These are phyloP conservation scores for Drosophila micromelanica DNA, from an alignment of 1,140 invertebrate species.

Conservation along the genomic window DNA sequence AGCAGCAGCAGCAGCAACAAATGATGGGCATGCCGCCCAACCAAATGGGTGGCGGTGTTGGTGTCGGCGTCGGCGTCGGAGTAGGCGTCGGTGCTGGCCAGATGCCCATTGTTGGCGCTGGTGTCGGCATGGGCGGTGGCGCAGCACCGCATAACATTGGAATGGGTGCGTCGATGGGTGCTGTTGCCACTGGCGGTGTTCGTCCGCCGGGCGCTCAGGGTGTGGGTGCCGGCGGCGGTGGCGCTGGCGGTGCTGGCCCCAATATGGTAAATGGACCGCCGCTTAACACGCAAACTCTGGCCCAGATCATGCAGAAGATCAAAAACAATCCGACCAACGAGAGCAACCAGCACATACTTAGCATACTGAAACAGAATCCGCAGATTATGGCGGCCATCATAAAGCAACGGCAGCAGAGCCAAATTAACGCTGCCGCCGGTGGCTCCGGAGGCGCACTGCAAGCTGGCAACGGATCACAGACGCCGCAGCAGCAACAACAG, in stretches of 20 bases:
- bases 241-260: conserved; percentile 84
- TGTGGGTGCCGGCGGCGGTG: conserved; percentile 84
- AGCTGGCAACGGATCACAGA: conserved; percentile 74
- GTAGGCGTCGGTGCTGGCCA: conserved; percentile 63
- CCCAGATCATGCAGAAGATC: conserved; percentile 95
- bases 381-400: conserved; percentile 98
- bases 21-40: conserved; percentile 75
- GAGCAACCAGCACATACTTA: conserved; percentile 96
- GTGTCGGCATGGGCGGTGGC: conserved; percentile 62
- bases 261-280: conserved; percentile 62
- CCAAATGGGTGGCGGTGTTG: conserved; percentile 65
- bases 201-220: conserved; percentile 77
- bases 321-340: conserved; percentile 93
- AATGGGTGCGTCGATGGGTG: conserved; percentile 63
- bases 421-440: conserved; percentile 76
- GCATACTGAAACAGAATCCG: conserved; percentile 97
- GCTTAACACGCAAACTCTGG: conserved; percentile 91
- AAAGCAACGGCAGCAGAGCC: conserved; percentile 91
- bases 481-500: conserved; percentile 85
- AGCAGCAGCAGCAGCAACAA: conserved; percentile 84
- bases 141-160: conserved; percentile 61
- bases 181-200: conserved; percentile 41
- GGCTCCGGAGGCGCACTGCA: conserved; percentile 72
- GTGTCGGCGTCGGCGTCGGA: conserved; percentile 51
- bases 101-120: conserved; percentile 62